Evolutionary conservation across 30 jellyfish, hydroid and myxozoan genomes (phyloP), one percentile per base, ranked within the genome.

Genomic region (Aurelia coerulea): DNA sequence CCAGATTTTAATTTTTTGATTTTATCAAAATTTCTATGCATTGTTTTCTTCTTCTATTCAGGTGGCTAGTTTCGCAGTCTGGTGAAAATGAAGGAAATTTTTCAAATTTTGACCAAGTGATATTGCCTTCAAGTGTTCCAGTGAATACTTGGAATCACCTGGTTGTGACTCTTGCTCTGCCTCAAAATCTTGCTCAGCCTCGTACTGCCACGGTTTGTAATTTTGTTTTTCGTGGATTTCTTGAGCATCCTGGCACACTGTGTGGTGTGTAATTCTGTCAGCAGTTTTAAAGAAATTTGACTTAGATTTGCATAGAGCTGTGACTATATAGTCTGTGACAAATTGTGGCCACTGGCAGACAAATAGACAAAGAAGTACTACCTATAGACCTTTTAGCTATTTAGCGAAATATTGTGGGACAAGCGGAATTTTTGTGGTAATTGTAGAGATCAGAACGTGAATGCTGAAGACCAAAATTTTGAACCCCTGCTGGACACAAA

Each of bases 81-180:
- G 87, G 39, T 6, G 88, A 80, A n/a, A 84, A 69, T 62, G 90
- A 89, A 29, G 96, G 93, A 3, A 85, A 54, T 32, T 78, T 92
- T 49, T 85, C 91, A n/a, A 89, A 75, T 32, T 95, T 95, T 78
- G 99, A 95, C 66, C 99, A 95, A 34, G 98, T 90, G 62, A 74
- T 95, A 7, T 60, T 95, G 63, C 96, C 91, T 5, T 67, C 90
- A n/a, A 49, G 56, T 52, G 70, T 78, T 29, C 70, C 89, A 18
- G 41, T 78, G 64, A 90, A 90, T 86, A 77, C 81, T 64, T 95
- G 99, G 99, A 96, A 95, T 52, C 99, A 95, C 42, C 82, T 95
- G 18, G 85, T 85, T 76, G 91, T 95, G 49, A 62, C 97, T 11
- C 81, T 95, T 9, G 86, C 90, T 7, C 59, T 95, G 78, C 98